Percentiles rank a stretch among this genome's conserved stretches.
Evolutionary conservation across 2,888 invertebrate genomes (phyloP).

Genomic region (Tiphia femorata): DNA sequence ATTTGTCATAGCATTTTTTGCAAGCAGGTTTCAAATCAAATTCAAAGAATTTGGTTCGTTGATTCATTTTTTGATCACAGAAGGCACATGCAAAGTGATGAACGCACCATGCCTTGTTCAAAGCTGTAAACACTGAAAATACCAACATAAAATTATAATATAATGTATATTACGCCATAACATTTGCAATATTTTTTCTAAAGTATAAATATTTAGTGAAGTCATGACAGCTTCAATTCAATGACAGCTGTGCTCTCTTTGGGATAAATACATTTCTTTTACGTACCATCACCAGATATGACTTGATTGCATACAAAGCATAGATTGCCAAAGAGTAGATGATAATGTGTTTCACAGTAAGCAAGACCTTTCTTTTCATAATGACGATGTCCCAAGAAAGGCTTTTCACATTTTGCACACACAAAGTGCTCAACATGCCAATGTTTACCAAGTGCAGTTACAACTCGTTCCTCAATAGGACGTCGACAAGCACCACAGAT

Average conservation of each 20-base stretch:
- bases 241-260: too few relatives aligned
- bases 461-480: constrained; percentile 98
- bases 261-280: neutral
- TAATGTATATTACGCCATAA: neutral
- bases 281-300: constrained; percentile 94
- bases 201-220: neutral
- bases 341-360: constrained; percentile 99
- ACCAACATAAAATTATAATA: constrained; percentile 13
- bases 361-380: constrained; percentile 99
- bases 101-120: constrained; percentile 99
- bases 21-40: constrained; percentile 98
- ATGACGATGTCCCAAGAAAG: constrained; percentile 98
- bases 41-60: constrained; percentile 99
- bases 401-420: constrained; percentile 99
- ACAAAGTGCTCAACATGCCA: constrained; percentile 99
- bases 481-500: constrained; percentile 99
- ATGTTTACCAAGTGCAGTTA: constrained; percentile 97
- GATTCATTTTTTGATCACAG: constrained; percentile 96
- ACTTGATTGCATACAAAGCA: constrained; percentile 99
- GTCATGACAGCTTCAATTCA: neutral
- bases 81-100: constrained; percentile 98
- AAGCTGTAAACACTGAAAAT: constrained; percentile 92
- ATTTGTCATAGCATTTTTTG: constrained; percentile 97
- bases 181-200: neutral
- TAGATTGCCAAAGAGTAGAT: constrained; percentile 97